These are phyloP conservation scores for Phorcus lineatus DNA, from an alignment of 2,888 invertebrate species.

Conservation along the genomic window DNA sequence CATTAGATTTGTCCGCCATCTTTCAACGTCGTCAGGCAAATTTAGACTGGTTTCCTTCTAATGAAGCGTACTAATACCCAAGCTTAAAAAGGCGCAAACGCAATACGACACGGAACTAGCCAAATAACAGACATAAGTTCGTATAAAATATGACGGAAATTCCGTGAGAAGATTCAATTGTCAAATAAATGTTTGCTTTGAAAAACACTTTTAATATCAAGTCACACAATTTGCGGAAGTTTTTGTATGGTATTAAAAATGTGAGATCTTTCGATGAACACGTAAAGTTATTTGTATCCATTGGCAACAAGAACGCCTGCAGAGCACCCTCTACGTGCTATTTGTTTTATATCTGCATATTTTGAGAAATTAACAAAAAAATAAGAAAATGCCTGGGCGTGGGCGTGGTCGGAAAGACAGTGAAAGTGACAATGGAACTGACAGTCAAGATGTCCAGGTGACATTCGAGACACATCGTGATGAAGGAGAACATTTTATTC, in stretches of 20 bases:
- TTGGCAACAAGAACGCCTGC: background rate
- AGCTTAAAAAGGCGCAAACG: background rate
- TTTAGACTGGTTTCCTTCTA: constrained; percentile 2
- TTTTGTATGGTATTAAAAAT: background rate
- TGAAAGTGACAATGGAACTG: constrained; percentile 58
- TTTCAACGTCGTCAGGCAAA: constrained; percentile 36
- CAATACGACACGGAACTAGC: background rate
- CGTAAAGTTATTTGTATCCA: background rate
- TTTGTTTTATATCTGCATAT: too few species aligned
- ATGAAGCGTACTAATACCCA: constrained; percentile 26
- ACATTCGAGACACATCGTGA: constrained; percentile 69
- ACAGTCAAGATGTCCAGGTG: constrained; percentile 53
- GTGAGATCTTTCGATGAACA: background rate
- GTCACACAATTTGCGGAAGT: too few species aligned
- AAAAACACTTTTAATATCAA: too few species aligned
- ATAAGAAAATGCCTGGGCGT: constrained; percentile 45
- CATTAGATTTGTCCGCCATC: constrained; percentile 41
- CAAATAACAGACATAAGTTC: background rate
- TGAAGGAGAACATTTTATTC: constrained; percentile 70
- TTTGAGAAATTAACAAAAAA: too few species aligned
- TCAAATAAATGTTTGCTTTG: too few species aligned
- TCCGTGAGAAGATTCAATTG: too few species aligned
- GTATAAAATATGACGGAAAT: too few species aligned
- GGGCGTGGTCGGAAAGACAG: constrained; percentile 48
- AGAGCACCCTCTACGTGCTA: background rate